Conservation (phyloP, 2,113 vertebrate genomes). For the Xenopus borealis region DNA sequence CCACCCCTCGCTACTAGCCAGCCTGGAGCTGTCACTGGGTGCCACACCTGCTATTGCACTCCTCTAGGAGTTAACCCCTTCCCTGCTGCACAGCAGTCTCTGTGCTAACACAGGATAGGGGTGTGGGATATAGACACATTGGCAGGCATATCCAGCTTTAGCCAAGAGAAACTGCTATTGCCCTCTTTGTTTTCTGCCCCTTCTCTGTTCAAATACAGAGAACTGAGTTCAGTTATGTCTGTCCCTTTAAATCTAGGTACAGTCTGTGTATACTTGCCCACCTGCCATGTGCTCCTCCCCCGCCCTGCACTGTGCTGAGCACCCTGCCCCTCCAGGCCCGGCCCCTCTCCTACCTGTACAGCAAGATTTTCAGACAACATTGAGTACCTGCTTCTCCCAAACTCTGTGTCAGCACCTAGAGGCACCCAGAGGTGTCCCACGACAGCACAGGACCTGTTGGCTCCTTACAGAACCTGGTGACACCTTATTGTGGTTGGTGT, state of each 20-base stretch:
- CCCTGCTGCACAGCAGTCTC: no score
- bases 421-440: conserved; percentile 1
- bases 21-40: conserved; percentile 33
- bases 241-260: not conserved
- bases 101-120: no score
- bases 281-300: not conserved
- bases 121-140: no score
- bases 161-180: no score
- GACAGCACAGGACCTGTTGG: not conserved
- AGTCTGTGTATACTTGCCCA: not conserved
- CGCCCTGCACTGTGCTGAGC: not conserved
- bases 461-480: not conserved
- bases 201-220: no score
- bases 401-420: not conserved
- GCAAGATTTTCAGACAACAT: conserved; percentile 15
- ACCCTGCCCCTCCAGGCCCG: not conserved
- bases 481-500: no score
- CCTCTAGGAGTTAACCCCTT: no score
- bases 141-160: no score
- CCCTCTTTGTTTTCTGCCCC: no score
- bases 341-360: conserved; percentile 30
- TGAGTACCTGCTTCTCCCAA: conserved; percentile 21
- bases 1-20: not conserved
- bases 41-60: not conserved
- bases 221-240: not conserved